Evolutionary conservation across 2,113 vertebrate genomes (phyloP), one percentile per base, ranked within the genome.

Genomic region (Regulus satrapa): DNA sequence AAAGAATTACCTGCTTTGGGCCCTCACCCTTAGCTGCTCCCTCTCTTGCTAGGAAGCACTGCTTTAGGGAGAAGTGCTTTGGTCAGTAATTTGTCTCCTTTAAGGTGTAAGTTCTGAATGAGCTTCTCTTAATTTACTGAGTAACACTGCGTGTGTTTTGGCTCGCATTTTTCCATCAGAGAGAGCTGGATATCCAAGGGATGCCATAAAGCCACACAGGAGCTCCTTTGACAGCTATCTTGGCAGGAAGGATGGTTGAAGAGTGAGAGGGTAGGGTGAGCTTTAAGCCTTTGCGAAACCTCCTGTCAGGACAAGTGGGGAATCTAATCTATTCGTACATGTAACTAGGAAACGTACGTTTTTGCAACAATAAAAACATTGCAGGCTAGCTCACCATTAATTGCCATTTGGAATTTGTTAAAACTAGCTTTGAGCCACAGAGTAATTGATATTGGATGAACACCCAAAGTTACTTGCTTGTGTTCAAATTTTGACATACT

Each of bases 1-100:
- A 52, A 76, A 36, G 14, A 43, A 24, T 64, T 9, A 0, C 16
- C 34, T 2, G 1, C 52, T 40, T n/a, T 2, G 1, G 24, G 23
- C 7, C 36, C 18, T 83, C 9, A 9, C 58, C 28, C 9, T 28
- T 29, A 41, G 14, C n/a, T 63, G 17, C 40, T 83, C 12, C 18
- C 23, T 56, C 19, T 92, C 28, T 54, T 61, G 12, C 28, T 36
- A 17, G 28, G 66, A 92, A 68, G 45, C 34, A 12, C 8, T 89
- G n/a, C n/a, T 78, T 31, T 46, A 85, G 25, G 32, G 41, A 79
- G 26, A 79, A 73, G 51, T 63, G 21, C 21, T 92, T 92, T 55
- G 56, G 28, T 31, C 36, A 69, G 2, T 66, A 38, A 69, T 32
- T 85, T 74, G 15, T 86, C 28, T 73, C 24, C 43, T 62, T 1